Evolutionary conservation across 1,140 invertebrate genomes (phyloP).

Genomic region (Drosophila triauraria): DNA sequence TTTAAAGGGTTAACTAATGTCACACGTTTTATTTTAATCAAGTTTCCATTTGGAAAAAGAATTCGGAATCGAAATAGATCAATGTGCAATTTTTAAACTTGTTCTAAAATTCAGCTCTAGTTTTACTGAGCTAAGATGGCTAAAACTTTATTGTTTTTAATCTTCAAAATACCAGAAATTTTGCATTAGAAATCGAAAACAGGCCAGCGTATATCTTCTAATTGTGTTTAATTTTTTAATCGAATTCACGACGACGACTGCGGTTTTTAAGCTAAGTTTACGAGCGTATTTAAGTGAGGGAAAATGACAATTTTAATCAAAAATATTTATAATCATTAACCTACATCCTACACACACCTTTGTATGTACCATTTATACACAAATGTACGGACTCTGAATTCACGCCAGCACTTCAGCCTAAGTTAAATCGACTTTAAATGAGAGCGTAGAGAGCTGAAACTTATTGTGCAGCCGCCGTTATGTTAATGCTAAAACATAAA

Average conservation of each 20-base stretch:
- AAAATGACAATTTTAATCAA: conserved; percentile 69
- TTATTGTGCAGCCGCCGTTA: conserved; percentile 73
- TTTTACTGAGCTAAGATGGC: too few species aligned
- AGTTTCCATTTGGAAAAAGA: neutral
- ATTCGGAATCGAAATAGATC: neutral
- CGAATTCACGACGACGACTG: conserved; percentile 57
- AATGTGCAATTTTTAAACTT: conserved; percentile 3
- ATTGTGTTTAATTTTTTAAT: conserved; percentile 30
- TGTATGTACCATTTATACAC: conserved; percentile 60
- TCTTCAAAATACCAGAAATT: neutral
- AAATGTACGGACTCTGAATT: conserved; percentile 50
- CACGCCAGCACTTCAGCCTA: conserved; percentile 47
- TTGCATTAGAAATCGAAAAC: conserved; percentile 1
- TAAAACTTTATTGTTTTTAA: neutral
- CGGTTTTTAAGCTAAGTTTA: conserved; percentile 73
- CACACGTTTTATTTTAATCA: neutral
- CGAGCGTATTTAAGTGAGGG: conserved; percentile 45
- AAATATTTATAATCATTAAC: conserved; percentile 69
- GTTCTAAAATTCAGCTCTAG: neutral
- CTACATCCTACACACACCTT: conserved; percentile 41
- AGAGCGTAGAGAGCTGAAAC: conserved; percentile 55
- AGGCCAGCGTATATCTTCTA: conserved; percentile 33
- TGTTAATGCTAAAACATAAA: conserved; percentile 80
- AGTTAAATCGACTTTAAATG: conserved; percentile 36
- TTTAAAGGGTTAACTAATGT: neutral